Base-by-base conservation (phyloP, 2,888 invertebrate species). In the Campopleginae sp. region DNA sequence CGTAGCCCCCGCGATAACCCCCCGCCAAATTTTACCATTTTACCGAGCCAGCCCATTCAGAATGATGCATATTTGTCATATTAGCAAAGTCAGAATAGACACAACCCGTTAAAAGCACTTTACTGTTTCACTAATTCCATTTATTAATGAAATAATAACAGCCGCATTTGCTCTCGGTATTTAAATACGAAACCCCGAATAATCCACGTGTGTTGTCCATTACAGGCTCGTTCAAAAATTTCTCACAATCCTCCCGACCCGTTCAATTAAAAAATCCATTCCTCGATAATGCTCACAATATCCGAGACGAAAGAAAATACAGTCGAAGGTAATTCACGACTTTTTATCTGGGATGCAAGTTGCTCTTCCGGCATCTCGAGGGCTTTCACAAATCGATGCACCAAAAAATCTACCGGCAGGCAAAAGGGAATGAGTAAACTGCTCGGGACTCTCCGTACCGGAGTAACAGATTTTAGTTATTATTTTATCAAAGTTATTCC, bases 61-160 rank as follows among this genome's bases (percentile, higher is more conserved):
- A 82, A 84, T 87, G 86, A 87, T 86, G 89, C 58, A 58, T 90
- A 91, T 91, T 92, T 91, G 92, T 92, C 92, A 92, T 92, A 92
- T 92, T 91, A 92, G 91, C 88, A 88, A 87, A 90, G 90, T 90
- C 91, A 89, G 88, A 88, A 89, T 89, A 89, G 90, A 92, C 91
- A 90, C 88, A 87, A 83, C 88, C 84, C 90, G 92, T 92, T 93
- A 92, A 93, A 93, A 93, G 93, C 93, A 92, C 91, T 93, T 92
- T 90, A 92, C 90, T 93, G 93, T 92, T 92, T 88, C 86, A 89
- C 91, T 92, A 91, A 93, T 93, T 90, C 89, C 89, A 89, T 92
- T 92, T 91, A 92, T 92, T 92, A 91, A 90, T 90, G 88, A 89
- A 89, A 89, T 90, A 88, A 91, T 91, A 89, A 71, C 80, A 86